Conservation (phyloP, 2,888 invertebrate genomes). For the Phyllotreta striolata region DNA sequence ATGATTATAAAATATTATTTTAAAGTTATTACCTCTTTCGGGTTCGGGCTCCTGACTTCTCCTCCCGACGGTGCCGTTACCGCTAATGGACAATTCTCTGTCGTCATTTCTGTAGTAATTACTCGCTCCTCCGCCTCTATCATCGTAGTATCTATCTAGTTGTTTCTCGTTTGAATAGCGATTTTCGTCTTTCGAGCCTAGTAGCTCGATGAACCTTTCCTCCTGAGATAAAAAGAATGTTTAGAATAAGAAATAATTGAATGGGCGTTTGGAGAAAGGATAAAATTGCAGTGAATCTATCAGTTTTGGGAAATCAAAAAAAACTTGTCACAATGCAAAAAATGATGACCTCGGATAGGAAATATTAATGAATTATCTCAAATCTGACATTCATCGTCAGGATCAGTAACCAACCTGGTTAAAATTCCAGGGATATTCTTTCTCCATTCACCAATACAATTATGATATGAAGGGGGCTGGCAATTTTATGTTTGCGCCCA, state of each 20-base stretch:
- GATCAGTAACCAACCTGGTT: too few species aligned
- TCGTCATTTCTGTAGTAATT: slow-evolving; percentile 62
- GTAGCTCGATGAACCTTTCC: slow-evolving; percentile 62
- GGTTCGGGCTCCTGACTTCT: slow-evolving; percentile 68
- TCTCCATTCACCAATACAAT: too few species aligned
- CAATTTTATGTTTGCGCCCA: too few species aligned
- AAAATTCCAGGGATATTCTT: too few species aligned
- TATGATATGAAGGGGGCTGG: too few species aligned
- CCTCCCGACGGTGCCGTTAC: slow-evolving; percentile 59
- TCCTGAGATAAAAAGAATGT: slow-evolving; percentile 56
- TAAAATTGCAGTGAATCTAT: too few species aligned
- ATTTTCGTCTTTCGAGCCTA: slow-evolving; percentile 57
- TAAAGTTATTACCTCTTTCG: slow-evolving; percentile 71
- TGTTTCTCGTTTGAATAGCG: slow-evolving; percentile 63
- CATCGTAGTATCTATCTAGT: slow-evolving; percentile 63
- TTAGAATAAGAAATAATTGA: not conserved
- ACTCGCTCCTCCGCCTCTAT: slow-evolving; percentile 52
- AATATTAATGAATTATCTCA: too few species aligned
- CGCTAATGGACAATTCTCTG: slow-evolving; percentile 66
- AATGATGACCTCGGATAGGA: too few species aligned
- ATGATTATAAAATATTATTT: too few species aligned
- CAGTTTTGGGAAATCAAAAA: slow-evolving; percentile 14
- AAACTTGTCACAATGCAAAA: not conserved
- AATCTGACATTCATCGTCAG: too few species aligned
- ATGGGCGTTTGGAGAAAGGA: too few species aligned